Percentiles rank a stretch among this genome's conserved stretches.
Conservation (phyloP, 1,140 invertebrate genomes). For the Drosophila gunungcola region DNA sequence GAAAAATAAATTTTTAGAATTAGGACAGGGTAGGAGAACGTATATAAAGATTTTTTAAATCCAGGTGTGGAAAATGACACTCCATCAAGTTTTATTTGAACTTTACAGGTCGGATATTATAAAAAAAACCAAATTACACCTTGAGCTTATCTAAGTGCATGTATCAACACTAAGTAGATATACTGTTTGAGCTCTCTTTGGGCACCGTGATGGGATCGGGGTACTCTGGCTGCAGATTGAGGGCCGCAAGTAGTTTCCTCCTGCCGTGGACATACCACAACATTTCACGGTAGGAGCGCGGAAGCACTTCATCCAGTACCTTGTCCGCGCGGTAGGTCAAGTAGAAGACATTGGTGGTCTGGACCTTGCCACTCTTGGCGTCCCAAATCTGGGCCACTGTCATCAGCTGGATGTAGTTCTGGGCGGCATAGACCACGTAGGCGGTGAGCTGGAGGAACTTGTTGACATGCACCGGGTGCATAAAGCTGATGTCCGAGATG, state of each 20-base stretch:
- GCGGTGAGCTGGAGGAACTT: constrained; percentile 89
- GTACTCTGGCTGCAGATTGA: constrained; percentile 46
- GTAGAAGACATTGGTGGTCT: constrained; percentile 91
- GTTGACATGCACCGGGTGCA: constrained; percentile 89
- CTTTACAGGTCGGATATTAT: too few species aligned
- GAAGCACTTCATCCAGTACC: constrained; percentile 87
- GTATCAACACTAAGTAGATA: neutral
- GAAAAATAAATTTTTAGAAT: too few species aligned
- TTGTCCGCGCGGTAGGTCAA: constrained; percentile 88
- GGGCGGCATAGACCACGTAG: constrained; percentile 89
- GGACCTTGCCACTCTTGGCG: constrained; percentile 85
- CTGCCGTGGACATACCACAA: constrained; percentile 91
- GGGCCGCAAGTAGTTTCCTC: constrained; percentile 86
- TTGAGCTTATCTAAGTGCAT: neutral
- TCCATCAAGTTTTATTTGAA: too few species aligned
- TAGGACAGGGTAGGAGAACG: too few species aligned
- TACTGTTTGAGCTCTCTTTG: neutral
- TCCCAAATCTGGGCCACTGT: constrained; percentile 90
- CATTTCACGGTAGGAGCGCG: constrained; percentile 90
- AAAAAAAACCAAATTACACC: too few species aligned
- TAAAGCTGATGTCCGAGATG: constrained; percentile 91
- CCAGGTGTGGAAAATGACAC: too few species aligned
- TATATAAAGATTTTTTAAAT: too few species aligned
- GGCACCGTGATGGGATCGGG: neutral
- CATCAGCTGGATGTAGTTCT: constrained; percentile 88